Evolutionary conservation across 1,140 invertebrate genomes (phyloP).

Genomic region (Platyscapa corneri): DNA sequence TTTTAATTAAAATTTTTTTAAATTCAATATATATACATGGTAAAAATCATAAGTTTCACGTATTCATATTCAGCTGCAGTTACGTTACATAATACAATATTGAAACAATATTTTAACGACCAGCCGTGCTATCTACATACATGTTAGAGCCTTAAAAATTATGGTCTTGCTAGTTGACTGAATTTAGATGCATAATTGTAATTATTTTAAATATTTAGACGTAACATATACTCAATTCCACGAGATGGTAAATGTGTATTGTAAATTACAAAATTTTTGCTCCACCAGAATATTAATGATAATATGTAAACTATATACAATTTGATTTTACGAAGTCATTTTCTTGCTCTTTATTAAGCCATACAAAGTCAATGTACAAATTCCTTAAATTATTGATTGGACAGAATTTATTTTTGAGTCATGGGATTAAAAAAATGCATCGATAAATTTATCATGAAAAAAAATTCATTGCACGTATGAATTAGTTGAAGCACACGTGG

Average conservation of each 20-base stretch:
- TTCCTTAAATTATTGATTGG: constrained; percentile 7
- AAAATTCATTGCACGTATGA: constrained; percentile 10
- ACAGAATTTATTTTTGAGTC: constrained; percentile 28
- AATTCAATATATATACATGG: background rate
- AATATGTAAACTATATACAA: background rate
- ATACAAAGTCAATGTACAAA: background rate
- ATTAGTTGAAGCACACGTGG: constrained; percentile 14
- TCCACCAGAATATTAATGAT: background rate
- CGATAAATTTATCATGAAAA: background rate
- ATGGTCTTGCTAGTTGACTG: background rate
- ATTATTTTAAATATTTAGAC: constrained; percentile 8
- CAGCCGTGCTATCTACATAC: background rate
- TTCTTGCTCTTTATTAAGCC: background rate
- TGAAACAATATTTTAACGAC: background rate
- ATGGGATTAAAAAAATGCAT: background rate
- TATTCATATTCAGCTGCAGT: background rate
- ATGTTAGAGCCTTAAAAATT: background rate
- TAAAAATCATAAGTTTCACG: background rate
- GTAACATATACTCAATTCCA: background rate
- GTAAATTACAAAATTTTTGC: background rate
- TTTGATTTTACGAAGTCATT: background rate
- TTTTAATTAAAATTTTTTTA: background rate
- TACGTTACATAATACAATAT: background rate
- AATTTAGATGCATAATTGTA: constrained; percentile 7
- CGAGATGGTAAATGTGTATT: background rate